These are phyloP conservation scores for Grapholita molesta DNA, from an alignment of 1,140 invertebrate species.

Conservation along the genomic window DNA sequence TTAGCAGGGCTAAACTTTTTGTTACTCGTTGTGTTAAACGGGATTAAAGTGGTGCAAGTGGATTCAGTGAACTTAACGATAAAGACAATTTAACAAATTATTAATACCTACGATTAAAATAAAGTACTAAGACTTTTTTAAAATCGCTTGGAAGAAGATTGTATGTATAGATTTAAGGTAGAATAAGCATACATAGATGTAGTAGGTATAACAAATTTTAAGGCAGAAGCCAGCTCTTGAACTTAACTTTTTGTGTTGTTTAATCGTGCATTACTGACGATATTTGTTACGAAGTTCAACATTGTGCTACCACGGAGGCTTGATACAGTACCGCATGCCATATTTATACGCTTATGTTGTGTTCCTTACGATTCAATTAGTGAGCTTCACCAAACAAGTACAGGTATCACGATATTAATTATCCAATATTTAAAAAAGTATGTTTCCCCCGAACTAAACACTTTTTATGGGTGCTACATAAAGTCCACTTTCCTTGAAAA, in stretches of 20 bases:
- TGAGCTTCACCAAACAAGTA: too few relatives aligned
- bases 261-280: slow-evolving; percentile 34
- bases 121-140: slow-evolving; percentile 74
- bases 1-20: slow-evolving; percentile 66
- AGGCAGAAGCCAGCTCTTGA: slow-evolving; percentile 41
- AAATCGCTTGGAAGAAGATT: slow-evolving; percentile 70
- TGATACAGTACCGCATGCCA: background rate
- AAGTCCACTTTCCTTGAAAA: too few relatives aligned
- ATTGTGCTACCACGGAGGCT: background rate
- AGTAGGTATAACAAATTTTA: slow-evolving; percentile 77
- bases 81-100: slow-evolving; percentile 77
- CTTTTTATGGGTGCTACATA: too few relatives aligned
- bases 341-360: background rate
- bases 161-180: slow-evolving; percentile 75
- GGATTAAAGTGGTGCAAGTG: slow-evolving; percentile 67
- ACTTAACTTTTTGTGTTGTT: slow-evolving; percentile 46
- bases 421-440: too few relatives aligned
- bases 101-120: slow-evolving; percentile 67
- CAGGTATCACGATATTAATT: too few relatives aligned
- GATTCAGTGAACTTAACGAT: slow-evolving; percentile 69
- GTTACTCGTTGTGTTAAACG: slow-evolving; percentile 65
- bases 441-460: too few relatives aligned
- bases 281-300: background rate
- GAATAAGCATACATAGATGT: slow-evolving; percentile 71
- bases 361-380: background rate